These are phyloP conservation scores for Cherax quadricarinatus DNA, from an alignment of 1,140 invertebrate species.

Conservation along the genomic window DNA sequence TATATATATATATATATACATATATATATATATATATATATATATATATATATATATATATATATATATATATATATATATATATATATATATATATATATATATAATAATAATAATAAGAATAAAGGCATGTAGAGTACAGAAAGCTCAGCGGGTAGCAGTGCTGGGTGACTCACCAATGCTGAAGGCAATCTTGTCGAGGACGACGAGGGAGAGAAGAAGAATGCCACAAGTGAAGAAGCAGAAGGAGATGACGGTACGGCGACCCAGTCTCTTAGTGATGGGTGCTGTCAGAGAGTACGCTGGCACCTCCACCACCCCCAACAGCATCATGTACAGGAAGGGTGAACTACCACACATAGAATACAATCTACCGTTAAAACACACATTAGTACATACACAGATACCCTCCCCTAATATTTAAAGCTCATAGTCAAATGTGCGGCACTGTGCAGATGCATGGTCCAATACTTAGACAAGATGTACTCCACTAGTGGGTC, in stretches of 20 bases:
- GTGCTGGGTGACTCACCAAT: not conserved
- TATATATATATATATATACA: too few species aligned
- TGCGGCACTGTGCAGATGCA: not conserved
- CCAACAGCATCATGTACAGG: conserved; percentile 46
- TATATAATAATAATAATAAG: conserved; percentile 38
- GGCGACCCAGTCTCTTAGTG: conserved; percentile 20
- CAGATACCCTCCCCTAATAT: not conserved
- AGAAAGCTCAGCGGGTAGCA: too few species aligned
- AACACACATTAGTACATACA: not conserved
- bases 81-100: conserved; percentile 49
- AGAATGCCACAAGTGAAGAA: conserved; percentile 8
- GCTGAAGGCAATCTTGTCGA: not conserved
- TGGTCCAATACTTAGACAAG: too few species aligned
- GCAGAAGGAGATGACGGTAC: not conserved
- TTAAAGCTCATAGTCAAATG: not conserved
- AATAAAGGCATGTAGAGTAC: not conserved
- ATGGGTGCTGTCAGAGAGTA: conserved; percentile 50
- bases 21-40: too few species aligned
- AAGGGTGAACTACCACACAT: conserved; percentile 24
- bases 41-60: conserved; percentile 19
- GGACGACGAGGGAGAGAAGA: not conserved
- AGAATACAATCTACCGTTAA: not conserved
- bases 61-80: conserved; percentile 33
- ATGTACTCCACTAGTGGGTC: too few species aligned
- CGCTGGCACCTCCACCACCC: conserved; percentile 44